phyloP scores from a whole-genome alignment of 2,888 invertebrate species.

The Parasteatoda lunata region DNA sequence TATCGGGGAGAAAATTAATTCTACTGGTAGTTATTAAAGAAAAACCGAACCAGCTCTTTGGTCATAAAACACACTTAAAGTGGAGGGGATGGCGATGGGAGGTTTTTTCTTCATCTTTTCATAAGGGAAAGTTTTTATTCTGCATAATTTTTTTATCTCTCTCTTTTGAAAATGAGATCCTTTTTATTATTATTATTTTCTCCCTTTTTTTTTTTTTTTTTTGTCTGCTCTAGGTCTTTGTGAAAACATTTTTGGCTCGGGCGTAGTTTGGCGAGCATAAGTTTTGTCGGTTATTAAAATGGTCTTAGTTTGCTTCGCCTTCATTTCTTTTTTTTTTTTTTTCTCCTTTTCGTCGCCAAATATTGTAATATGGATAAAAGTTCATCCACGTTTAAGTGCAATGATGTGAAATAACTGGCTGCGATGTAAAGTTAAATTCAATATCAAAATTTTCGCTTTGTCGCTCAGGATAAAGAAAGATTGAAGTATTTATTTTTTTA shows the following conservation, averaged over 20 bases:
- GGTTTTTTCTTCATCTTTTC: background rate
- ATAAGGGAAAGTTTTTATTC: background rate
- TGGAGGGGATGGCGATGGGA: background rate
- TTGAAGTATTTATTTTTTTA: too few relatives aligned
- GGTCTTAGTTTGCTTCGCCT: background rate
- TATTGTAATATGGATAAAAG: background rate
- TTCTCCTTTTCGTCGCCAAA: background rate
- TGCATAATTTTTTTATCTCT: background rate
- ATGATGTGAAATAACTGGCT: background rate
- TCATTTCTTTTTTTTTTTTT: too few relatives aligned
- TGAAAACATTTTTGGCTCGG: slow-evolving; percentile 29
- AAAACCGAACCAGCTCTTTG: slow-evolving; percentile 23
- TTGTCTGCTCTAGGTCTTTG: background rate
- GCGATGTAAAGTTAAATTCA: background rate
- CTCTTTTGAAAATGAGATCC: background rate
- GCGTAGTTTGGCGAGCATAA: slow-evolving; percentile 22
- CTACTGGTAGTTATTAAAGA: slow-evolving; percentile 56
- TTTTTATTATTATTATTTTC: slow-evolving; percentile 9
- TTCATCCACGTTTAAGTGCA: background rate
- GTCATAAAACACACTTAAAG: slow-evolving; percentile 56
- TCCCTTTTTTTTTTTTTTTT: background rate
- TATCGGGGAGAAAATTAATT: slow-evolving; percentile 54
- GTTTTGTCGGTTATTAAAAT: slow-evolving; percentile 36
- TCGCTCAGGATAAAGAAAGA: too few relatives aligned
- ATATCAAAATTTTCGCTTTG: background rate